Base-by-base conservation (phyloP, 2,113 vertebrate species). In the Ammodramus savannarum region DNA sequence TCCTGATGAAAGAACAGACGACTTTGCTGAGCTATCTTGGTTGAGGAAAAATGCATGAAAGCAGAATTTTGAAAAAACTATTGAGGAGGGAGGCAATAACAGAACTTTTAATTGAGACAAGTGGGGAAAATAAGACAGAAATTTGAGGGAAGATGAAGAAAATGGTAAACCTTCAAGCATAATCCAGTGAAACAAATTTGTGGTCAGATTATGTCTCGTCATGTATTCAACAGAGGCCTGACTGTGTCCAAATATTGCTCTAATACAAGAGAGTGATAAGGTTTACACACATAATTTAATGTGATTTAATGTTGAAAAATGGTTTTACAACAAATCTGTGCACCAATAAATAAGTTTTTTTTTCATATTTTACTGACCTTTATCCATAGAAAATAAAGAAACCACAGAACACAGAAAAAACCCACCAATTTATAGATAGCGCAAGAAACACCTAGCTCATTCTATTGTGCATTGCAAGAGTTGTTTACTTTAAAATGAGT, bases 401-500 rank as follows among this genome's bases (percentile, higher is more conserved):
- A 44, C 2, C 10, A 61, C 59, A 61, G 26, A 89, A 61, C 43
- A 81, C 19, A 78, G 48, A 65, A 27, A 71, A 88, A 65, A 0
- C 3, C 36, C 36, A 57, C 12, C 27, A 21, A 41, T 71, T 93
- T 84, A 84, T 67, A 90, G 85, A 90, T 84, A 86, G 73, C 26
- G 74, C 15, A 67, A 68, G 65, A 71, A 93, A 74, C 58, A 81
- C 34, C 25, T 65, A 79, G 17, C 14, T 91, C 54, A 63, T 84
- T 75, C 80, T 78, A 68, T 57, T 75, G 58, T 49, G 26, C n/a
- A 65, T 46, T 9, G 12, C 27, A 43, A 58, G 27, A 57, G 66
- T 29, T 95, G 52, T 92, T 96, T 96, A 67, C 78, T 91, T 76
- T 57, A 75, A 90, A 87, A 75, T 54, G 48, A 92, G 22, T 73